Evolutionary conservation across 1,140 invertebrate genomes (phyloP), one percentile per base, ranked within the genome.

Genomic region (Sycophila sp.): DNA sequence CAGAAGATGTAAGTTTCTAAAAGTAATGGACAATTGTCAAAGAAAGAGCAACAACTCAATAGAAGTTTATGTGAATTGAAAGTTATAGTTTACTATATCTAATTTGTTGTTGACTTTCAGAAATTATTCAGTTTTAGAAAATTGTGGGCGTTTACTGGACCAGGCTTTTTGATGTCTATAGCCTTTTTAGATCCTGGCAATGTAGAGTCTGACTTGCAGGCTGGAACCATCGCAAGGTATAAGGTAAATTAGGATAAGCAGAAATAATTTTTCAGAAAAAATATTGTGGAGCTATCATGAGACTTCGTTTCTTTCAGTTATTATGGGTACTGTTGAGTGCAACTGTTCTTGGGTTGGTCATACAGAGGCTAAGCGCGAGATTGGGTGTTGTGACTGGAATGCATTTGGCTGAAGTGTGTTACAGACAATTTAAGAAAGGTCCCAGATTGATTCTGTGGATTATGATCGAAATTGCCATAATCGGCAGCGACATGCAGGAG

Each of bases 381-480:
- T 84, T 97, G 53, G 95, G 96, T 3, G 93, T 94, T 36, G 94
- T 96, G 2, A 92, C 93, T 2, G 96, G 96, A 8, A 84, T 91
- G 45, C 93, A 96, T 88, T 85, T 96, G 75, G 93, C 93, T 15
- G 93, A 95, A 87, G 90, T 93, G 86, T 94, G 93, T 80, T 91
- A 94, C 80, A 86, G 90, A 66, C 91, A 94, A 80, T 98, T 97
- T 80, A 93, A 91, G 74, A 89, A 85, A 75, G 58, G 94, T 19
- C 94, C 96, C 0, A 87, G 95, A 71, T 77, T 95, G 60, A 85
- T 96, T 73, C 84, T 97, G n/a, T 97, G 96, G 96, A 89, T 97
- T 49, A 97, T 97, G 95, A 91, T 96, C 30, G 96, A 98, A 87
- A 93, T 98, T 73, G 96, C 96, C 11, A 97, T 98, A 73, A 96